A percentile compares a stretch with the other conserved stretches of the same genome.
phyloP scores from a whole-genome alignment of 2,888 invertebrate genomes.

The Acanthoscelides obtectus region DNA sequence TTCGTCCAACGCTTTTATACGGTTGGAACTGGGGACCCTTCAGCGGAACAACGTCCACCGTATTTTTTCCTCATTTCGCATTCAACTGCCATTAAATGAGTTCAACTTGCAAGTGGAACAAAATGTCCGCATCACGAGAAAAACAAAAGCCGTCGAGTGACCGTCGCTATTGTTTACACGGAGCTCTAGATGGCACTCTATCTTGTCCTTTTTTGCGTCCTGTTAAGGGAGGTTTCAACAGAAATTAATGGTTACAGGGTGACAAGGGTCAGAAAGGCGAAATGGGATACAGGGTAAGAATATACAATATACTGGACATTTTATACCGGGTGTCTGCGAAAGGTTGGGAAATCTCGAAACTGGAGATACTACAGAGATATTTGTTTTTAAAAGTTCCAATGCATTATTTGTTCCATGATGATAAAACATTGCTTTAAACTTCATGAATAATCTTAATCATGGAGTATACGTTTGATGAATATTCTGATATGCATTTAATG shows the following conservation, averaged over 20 bases:
- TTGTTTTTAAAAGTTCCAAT: too few species aligned
- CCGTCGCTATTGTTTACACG: not conserved
- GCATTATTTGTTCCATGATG: too few species aligned
- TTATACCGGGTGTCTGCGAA: too few species aligned
- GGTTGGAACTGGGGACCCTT: not conserved
- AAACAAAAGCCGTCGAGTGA: not conserved
- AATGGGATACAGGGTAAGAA: conserved; percentile 70
- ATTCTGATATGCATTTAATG: too few species aligned
- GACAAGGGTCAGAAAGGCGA: conserved; percentile 70
- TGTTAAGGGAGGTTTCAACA: not conserved
- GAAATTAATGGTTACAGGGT: conserved; percentile 54
- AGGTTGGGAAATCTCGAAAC: too few species aligned
- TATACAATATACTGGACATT: conserved; percentile 17
- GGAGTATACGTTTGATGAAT: too few species aligned
- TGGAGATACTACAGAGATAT: too few species aligned
- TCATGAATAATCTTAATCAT: too few species aligned
- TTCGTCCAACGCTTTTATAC: not conserved
- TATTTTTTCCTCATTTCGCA: not conserved
- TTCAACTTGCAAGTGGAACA: not conserved
- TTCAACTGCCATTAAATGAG: not conserved
- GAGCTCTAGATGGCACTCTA: not conserved
- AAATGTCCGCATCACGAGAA: not conserved
- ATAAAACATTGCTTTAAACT: too few species aligned
- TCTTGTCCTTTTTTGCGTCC: not conserved
- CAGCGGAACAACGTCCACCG: not conserved